Percentiles rank a stretch among this genome's conserved stretches.
Evolutionary conservation across 2,888 invertebrate species (phyloP).

Genomic region (Rhamphomyia laevipes): DNA sequence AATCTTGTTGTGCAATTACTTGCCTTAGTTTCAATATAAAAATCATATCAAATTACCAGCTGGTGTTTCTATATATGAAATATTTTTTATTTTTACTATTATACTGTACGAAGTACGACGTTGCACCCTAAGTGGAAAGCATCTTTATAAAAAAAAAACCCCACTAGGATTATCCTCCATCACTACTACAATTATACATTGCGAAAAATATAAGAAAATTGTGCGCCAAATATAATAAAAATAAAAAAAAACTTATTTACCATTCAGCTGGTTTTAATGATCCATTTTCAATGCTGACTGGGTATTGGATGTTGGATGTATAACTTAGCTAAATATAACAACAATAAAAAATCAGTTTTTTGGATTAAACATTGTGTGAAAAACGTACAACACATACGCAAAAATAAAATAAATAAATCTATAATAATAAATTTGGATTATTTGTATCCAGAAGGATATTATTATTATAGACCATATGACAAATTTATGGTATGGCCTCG

Average conservation of each 20-base stretch:
- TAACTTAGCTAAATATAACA: constrained; percentile 2
- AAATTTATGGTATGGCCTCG: constrained; percentile 23
- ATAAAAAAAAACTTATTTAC: too few relatives aligned
- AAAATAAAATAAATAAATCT: constrained; percentile 16
- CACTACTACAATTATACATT: too few relatives aligned
- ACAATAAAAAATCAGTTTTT: background rate
- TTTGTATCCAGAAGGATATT: constrained; percentile 24
- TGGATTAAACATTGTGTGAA: too few relatives aligned
- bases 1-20: constrained; percentile 10
- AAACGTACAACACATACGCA: background rate
- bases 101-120: background rate
- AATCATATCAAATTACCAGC: background rate
- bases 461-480: constrained; percentile 28
- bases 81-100: background rate
- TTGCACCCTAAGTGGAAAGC: too few relatives aligned
- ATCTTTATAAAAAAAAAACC: too few relatives aligned
- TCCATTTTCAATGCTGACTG: background rate
- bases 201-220: too few relatives aligned
- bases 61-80: background rate
- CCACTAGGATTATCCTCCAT: too few relatives aligned
- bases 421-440: constrained; percentile 27
- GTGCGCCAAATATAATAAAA: too few relatives aligned
- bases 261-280: constrained; percentile 2
- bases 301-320: background rate
- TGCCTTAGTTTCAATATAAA: background rate